Conservation (phyloP, 1,140 invertebrate species). For the Aphaenogaster floridana region DNA sequence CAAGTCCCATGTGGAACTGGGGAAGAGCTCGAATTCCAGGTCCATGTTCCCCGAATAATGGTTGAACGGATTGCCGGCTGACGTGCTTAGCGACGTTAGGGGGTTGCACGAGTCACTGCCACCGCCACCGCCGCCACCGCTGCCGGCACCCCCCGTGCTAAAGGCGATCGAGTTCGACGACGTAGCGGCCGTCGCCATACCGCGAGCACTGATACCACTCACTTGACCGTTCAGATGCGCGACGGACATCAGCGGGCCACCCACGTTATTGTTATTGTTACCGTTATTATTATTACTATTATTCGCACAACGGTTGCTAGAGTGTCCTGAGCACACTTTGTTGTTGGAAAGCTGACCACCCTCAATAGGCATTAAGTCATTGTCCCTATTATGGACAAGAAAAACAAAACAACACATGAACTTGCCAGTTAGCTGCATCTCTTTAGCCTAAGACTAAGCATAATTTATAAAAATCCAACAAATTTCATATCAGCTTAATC, state of each 20-base stretch:
- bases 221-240: slow-evolving; percentile 85
- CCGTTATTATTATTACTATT: slow-evolving; percentile 85
- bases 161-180: slow-evolving; percentile 75
- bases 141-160: slow-evolving; percentile 71
- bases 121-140: slow-evolving; percentile 18
- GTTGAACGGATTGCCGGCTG: slow-evolving; percentile 81
- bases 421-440: slow-evolving; percentile 58
- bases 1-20: slow-evolving; percentile 87
- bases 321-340: slow-evolving; percentile 86
- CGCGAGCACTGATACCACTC: slow-evolving; percentile 78
- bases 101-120: slow-evolving; percentile 75
- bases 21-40: slow-evolving; percentile 89
- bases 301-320: slow-evolving; percentile 86
- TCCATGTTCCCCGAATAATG: slow-evolving; percentile 87
- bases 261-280: slow-evolving; percentile 86
- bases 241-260: slow-evolving; percentile 85
- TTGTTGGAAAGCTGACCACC: slow-evolving; percentile 87
- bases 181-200: slow-evolving; percentile 67
- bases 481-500: not conserved
- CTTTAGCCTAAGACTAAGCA: slow-evolving; percentile 27
- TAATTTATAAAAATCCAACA: slow-evolving; percentile 24
- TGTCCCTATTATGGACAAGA: slow-evolving; percentile 84
- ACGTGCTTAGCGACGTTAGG: slow-evolving; percentile 77
- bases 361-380: slow-evolving; percentile 87
- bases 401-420: slow-evolving; percentile 75